Conservation (phyloP, 1,140 invertebrate genomes). For the Campoletis sonorensis region DNA sequence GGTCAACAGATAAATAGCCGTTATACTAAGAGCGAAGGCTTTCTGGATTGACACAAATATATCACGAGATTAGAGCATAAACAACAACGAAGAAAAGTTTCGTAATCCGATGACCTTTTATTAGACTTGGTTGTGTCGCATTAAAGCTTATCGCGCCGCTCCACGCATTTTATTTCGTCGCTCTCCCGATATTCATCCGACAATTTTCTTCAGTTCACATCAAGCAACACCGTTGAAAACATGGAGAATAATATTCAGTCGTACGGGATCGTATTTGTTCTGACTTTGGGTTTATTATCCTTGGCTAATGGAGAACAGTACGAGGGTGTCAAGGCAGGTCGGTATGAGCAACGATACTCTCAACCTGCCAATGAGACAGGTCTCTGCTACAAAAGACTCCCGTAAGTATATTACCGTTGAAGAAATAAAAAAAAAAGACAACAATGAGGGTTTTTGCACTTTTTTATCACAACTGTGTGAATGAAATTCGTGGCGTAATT, state of each 20-base stretch:
- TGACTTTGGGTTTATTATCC: slow-evolving; percentile 33
- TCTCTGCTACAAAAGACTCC: slow-evolving; percentile 69
- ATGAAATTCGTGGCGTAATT: too few species aligned
- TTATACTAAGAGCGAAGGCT: not conserved
- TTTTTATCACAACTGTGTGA: too few species aligned
- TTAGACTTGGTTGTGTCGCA: not conserved
- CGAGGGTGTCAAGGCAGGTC: slow-evolving; percentile 46
- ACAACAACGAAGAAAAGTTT: slow-evolving; percentile 8
- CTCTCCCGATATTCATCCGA: slow-evolving; percentile 1
- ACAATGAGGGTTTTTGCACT: not conserved
- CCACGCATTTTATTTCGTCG: not conserved
- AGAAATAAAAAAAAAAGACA: not conserved
- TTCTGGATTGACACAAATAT: not conserved
- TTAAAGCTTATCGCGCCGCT: not conserved
- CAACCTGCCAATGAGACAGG: slow-evolving; percentile 58
- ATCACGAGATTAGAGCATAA: not conserved
- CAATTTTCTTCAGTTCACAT: slow-evolving; percentile 26
- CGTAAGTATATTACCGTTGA: slow-evolving; percentile 61
- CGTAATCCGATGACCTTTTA: slow-evolving; percentile 28
- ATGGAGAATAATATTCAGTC: slow-evolving; percentile 24
- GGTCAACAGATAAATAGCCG: slow-evolving; percentile 5
- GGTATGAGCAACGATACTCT: slow-evolving; percentile 41
- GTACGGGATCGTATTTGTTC: slow-evolving; percentile 12
- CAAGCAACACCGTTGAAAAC: slow-evolving; percentile 11
- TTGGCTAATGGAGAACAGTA: slow-evolving; percentile 31